Evolutionary conservation across 2,113 vertebrate genomes (phyloP), one percentile per base, ranked within the genome.

Genomic region (Lepidothrix coronata): DNA sequence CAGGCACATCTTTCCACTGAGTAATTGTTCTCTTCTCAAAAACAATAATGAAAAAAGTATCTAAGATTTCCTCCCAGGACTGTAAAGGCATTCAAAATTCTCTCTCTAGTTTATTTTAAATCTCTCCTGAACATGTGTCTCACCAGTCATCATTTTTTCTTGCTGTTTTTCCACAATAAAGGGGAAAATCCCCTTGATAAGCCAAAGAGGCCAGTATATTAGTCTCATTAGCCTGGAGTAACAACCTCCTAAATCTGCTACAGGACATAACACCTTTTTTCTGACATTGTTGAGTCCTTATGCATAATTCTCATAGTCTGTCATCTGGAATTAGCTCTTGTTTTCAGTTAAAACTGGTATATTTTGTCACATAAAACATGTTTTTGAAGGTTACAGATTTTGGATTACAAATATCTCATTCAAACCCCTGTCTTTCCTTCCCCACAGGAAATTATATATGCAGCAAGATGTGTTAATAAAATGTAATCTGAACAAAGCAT

Each of bases 171-270:
- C 28, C 49, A 23, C 7, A 41, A 41, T 22, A 49, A 73, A 88
- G 22, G 20, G n/a, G 16, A 21, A 65, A 65, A 61, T 1, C 1
- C 2, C 18, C 11, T 48, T 2, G 1, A 54, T 33, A 74, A 79
- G 35, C 6, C 28, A 41, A 28, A 55, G 27, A 83, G 20, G 4
- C 23, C 20, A 8, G 11, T 59, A 23, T 74, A 59, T 16, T 62
- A 14, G 31, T 17, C n/a, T 43, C 48, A 31, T 33, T 17, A 57
- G 23, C 18, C n/a, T 48, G 12, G 12, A 88, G 8, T 27, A 72
- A 55, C 5, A 91, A 13, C 35, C 59, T 43, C 27, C 27, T 35
- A 46, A 70, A 55, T 27, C n/a, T 31, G 28, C 41, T 66, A 14
- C 15, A 37, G 44, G 57, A 14, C 7, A 6, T 61, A 62, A 61